These are phyloP conservation scores for Alexandromys fortis DNA, from an alignment of 2,113 vertebrate species.

Conservation along the genomic window DNA sequence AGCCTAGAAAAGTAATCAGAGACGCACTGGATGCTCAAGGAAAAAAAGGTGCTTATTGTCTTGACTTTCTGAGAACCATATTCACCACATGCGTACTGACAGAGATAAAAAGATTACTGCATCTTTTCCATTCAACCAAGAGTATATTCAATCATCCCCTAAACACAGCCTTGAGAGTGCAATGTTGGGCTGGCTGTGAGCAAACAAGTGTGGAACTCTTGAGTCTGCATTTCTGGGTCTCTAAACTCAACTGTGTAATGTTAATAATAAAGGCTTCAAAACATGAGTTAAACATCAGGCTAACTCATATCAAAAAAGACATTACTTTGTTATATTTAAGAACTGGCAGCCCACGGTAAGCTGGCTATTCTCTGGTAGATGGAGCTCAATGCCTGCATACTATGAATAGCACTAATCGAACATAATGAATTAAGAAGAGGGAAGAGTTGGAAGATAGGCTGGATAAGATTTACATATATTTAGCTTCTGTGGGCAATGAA, in stretches of 20 bases:
- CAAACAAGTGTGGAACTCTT: neutral
- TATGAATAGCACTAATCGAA: neutral
- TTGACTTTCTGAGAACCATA: neutral
- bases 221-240: neutral
- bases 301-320: neutral
- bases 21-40: neutral
- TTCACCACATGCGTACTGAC: neutral
- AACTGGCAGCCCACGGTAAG: neutral
- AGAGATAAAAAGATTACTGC: neutral
- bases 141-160: neutral
- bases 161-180: neutral
- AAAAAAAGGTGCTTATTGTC: too few species aligned
- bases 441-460: too few species aligned
- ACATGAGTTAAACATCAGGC: neutral
- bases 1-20: neutral
- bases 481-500: slow-evolving; percentile 4
- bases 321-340: neutral
- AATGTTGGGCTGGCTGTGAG: neutral
- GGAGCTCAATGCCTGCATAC: neutral
- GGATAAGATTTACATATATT: neutral
- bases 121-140: neutral
- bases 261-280: neutral
- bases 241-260: neutral
- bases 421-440: neutral
- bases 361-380: neutral